phyloP scores from a whole-genome alignment of 2,797 vertebrate species.

The Lithobates pipiens region DNA sequence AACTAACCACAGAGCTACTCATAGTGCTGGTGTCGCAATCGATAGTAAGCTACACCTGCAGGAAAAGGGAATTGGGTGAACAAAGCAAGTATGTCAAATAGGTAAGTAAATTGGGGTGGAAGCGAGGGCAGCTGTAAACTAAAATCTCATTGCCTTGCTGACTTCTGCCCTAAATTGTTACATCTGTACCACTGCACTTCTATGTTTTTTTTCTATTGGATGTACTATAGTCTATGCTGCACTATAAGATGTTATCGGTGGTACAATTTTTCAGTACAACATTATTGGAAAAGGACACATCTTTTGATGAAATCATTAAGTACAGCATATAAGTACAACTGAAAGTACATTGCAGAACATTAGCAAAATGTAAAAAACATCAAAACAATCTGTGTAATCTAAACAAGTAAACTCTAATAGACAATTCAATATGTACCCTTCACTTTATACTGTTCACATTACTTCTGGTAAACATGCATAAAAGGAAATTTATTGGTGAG shows the following conservation, averaged over 20 bases:
- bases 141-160: no score
- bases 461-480: constrained; percentile 33
- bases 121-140: no score
- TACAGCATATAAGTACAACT: background rate
- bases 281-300: background rate
- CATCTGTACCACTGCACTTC: no score
- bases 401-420: constrained; percentile 33
- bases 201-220: no score
- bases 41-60: no score
- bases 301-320: background rate
- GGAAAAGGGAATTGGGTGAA: no score
- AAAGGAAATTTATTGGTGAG: constrained; percentile 50
- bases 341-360: background rate
- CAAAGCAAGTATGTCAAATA: no score
- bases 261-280: background rate
- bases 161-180: no score
- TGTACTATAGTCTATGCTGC: no score
- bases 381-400: constrained; percentile 5
- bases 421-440: constrained; percentile 5
- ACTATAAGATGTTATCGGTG: background rate
- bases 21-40: no score
- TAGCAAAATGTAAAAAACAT: background rate
- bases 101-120: no score
- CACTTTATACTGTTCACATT: constrained; percentile 14
- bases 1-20: no score